These are phyloP conservation scores for Apamea crenata DNA, from an alignment of 2,888 invertebrate species.

Conservation along the genomic window DNA sequence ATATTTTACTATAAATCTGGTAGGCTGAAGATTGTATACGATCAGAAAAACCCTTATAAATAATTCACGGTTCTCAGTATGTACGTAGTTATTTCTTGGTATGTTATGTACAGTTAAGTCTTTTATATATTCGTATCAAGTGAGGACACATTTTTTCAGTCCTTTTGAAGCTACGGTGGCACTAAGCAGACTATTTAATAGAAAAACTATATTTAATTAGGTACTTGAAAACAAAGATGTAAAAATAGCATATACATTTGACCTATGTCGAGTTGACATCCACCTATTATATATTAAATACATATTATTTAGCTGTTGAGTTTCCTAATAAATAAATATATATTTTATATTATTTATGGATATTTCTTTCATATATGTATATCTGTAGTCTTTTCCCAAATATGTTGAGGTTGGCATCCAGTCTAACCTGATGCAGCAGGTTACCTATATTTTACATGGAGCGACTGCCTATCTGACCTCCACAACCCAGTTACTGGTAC, in stretches of 20 bases:
- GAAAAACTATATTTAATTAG: neutral
- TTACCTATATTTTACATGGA: neutral
- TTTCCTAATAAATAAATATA: too few relatives aligned
- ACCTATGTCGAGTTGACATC: too few relatives aligned
- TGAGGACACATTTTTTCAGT: neutral
- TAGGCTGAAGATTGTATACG: constrained; percentile 8
- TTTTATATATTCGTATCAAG: neutral
- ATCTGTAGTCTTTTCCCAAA: neutral
- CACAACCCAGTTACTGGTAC: too few relatives aligned
- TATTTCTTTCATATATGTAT: too few relatives aligned
- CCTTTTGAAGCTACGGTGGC: neutral
- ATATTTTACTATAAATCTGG: constrained; percentile 7
- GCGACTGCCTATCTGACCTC: too few relatives aligned
- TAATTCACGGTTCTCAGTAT: constrained; percentile 18
- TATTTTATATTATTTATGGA: too few relatives aligned
- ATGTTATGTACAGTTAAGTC: neutral
- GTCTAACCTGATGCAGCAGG: neutral
- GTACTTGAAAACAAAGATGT: too few relatives aligned
- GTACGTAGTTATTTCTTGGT: neutral
- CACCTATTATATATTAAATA: too few relatives aligned
- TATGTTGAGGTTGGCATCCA: neutral
- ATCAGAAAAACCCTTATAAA: constrained; percentile 25
- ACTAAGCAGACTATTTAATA: neutral
- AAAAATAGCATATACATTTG: too few relatives aligned
- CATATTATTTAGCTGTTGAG: too few relatives aligned